phyloP scores from a whole-genome alignment of 2,113 vertebrate genomes.

The Axis porcinus region DNA sequence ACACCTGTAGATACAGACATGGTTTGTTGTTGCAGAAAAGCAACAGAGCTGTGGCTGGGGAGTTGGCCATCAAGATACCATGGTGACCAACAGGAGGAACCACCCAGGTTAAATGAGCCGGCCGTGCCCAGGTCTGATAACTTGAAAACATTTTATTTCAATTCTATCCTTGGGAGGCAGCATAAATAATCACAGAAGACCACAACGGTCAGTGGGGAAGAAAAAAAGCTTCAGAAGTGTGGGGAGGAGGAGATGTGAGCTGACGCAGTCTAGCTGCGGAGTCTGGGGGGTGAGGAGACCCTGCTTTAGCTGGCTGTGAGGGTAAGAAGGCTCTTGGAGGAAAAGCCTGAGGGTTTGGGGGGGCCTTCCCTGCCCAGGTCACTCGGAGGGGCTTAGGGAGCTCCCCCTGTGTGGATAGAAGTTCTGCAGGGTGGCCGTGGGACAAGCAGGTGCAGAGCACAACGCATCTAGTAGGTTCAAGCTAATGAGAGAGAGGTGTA shows the following conservation, averaged over 20 bases:
- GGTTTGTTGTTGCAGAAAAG: neutral
- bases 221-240: slow-evolving; percentile 29
- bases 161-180: slow-evolving; percentile 75
- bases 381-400: neutral
- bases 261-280: neutral
- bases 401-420: neutral
- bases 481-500: neutral
- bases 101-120: neutral
- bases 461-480: neutral
- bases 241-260: neutral
- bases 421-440: neutral
- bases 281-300: neutral
- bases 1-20: neutral
- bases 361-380: neutral
- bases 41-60: neutral
- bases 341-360: neutral
- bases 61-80: neutral
- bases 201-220: slow-evolving; percentile 55
- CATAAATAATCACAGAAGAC: slow-evolving; percentile 80
- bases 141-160: slow-evolving; percentile 82
- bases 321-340: neutral
- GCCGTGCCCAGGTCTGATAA: neutral
- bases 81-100: neutral
- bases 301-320: neutral
- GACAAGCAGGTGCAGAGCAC: neutral